phyloP scores from a whole-genome alignment of 2,888 invertebrate genomes.

The Drosophila flavopinicola region DNA sequence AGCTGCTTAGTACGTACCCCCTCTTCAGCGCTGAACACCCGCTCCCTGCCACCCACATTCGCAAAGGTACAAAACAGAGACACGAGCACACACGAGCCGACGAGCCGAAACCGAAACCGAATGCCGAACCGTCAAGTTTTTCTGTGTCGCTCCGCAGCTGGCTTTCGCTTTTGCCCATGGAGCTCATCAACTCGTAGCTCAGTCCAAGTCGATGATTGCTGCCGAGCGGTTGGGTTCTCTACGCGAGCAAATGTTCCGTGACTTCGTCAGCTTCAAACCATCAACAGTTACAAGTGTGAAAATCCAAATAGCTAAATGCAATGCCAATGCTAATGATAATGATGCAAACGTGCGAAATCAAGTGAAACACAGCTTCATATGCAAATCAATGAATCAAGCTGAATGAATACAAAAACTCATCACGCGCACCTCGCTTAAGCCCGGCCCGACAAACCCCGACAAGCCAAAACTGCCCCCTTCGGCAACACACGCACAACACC shows the following conservation, averaged over 20 bases:
- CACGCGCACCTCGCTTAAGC: conserved; percentile 53
- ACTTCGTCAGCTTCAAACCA: conserved; percentile 39
- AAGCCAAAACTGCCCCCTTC: conserved; percentile 3
- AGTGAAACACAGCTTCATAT: conserved; percentile 38
- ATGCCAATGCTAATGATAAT: conserved; percentile 27
- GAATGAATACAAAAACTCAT: conserved; percentile 51
- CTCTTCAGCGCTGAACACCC: conserved; percentile 32
- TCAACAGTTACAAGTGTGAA: conserved; percentile 48
- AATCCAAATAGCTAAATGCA: conserved; percentile 29
- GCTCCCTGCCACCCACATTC: not conserved
- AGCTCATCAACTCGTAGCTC: conserved; percentile 58
- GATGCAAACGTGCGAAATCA: conserved; percentile 21
- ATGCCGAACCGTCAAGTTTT: conserved; percentile 12
- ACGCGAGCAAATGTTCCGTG: conserved; percentile 44
- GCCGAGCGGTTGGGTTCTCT: conserved; percentile 81
- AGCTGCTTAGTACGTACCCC: not conserved
- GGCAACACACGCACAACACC: conserved; percentile 20
- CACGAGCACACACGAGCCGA: conserved; percentile 13
- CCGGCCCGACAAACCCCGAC: conserved; percentile 1
- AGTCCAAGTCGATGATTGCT: conserved; percentile 83
- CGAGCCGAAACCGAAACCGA: conserved; percentile 6
- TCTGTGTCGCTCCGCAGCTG: conserved; percentile 28
- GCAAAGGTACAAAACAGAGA: conserved; percentile 1
- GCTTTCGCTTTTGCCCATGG: conserved; percentile 40
- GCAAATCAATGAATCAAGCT: conserved; percentile 43